Percentiles rank a stretch among this genome's conserved stretches.
phyloP scores from a whole-genome alignment of 2,888 invertebrate genomes.

The Calameuta pallipes region DNA sequence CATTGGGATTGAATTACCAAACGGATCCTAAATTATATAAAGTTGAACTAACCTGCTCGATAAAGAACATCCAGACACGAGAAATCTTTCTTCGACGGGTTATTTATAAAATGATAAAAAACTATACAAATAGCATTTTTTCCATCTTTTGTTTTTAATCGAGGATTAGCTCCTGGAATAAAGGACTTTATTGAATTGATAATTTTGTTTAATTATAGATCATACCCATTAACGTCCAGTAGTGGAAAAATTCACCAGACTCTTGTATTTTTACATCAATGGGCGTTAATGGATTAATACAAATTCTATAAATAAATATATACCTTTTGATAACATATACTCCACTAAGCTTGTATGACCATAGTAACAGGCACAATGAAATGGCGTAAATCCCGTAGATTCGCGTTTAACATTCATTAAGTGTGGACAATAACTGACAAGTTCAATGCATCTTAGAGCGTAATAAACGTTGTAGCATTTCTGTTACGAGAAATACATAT shows the following conservation, averaged over 20 bases:
- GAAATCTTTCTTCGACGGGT: conserved; percentile 12
- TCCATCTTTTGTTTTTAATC: conserved; percentile 30
- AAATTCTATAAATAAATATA: background rate
- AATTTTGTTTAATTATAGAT: background rate
- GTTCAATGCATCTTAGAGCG: conserved; percentile 31
- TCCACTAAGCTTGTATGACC: conserved; percentile 35
- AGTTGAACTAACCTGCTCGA: conserved; percentile 13
- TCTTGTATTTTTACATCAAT: background rate
- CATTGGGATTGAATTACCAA: background rate
- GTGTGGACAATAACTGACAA: conserved; percentile 31
- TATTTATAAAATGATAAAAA: conserved; percentile 31
- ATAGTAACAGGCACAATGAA: conserved; percentile 42
- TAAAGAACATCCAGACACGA: conserved; percentile 34
- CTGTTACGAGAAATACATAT: conserved; percentile 24
- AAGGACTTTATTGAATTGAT: background rate
- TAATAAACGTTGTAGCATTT: conserved; percentile 33
- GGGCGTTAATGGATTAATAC: background rate
- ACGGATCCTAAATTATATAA: background rate
- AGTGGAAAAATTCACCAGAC: background rate
- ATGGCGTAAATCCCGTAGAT: conserved; percentile 39
- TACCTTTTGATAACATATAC: conserved; percentile 39
- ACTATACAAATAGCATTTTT: conserved; percentile 40
- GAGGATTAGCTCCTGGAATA: conserved; percentile 38
- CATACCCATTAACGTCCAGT: background rate
- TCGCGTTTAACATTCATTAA: conserved; percentile 33